These are phyloP conservation scores for Psittacula derbiana DNA, from an alignment of 2,797 vertebrate species.

Conservation along the genomic window DNA sequence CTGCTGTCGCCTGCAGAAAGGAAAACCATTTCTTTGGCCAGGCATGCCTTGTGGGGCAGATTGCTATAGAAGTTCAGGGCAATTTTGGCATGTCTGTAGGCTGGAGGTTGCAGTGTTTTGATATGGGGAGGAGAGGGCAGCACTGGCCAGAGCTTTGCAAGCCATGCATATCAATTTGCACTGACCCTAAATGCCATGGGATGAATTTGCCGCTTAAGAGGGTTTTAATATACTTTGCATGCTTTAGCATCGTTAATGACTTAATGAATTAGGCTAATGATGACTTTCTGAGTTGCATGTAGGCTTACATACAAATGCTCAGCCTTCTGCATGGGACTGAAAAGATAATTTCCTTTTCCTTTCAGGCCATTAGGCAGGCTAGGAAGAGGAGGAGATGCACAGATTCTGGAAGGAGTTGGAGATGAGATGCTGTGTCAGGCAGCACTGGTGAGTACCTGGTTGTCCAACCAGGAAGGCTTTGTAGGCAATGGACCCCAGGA, in stretches of 20 bases:
- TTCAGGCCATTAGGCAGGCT: background rate
- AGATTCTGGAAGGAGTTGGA: background rate
- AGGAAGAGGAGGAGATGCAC: background rate
- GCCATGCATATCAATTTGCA: background rate
- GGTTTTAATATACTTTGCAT: conserved; percentile 18
- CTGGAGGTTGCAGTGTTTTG: background rate
- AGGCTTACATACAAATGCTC: background rate
- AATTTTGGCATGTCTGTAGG: background rate
- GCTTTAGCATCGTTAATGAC: background rate
- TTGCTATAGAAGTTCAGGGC: background rate
- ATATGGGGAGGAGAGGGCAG: background rate
- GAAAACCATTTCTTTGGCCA: background rate
- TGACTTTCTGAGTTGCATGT: background rate
- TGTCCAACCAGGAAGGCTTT: background rate
- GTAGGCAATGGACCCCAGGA: background rate
- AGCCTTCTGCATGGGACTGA: background rate
- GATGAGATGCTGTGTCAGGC: background rate
- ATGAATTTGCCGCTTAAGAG: background rate
- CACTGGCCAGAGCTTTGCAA: background rate
- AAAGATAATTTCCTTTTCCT: background rate
- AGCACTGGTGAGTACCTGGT: background rate
- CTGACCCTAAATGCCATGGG: background rate
- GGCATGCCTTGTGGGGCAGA: background rate
- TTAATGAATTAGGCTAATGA: conserved; percentile 16
- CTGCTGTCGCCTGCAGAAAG: background rate